Conservation (phyloP, 2,888 invertebrate species). For the Xestia sexstrigata region DNA sequence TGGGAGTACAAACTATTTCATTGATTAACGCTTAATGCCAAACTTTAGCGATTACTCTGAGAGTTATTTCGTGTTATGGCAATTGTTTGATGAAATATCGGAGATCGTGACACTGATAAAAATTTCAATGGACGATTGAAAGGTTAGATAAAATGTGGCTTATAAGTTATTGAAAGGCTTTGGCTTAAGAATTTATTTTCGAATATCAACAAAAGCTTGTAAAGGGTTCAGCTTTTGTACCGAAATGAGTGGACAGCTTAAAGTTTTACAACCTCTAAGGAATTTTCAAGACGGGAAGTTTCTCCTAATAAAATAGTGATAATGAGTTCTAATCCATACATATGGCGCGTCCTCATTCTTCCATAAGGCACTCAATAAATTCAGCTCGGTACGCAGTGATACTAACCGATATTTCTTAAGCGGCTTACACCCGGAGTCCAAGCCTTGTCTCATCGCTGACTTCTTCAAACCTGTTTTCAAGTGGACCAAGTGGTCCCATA, state of each 20-base stretch:
- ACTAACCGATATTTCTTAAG: conserved; percentile 71
- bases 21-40: conserved; percentile 62
- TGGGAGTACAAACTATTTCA: conserved; percentile 64
- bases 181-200: conserved; percentile 30
- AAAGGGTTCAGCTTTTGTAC: conserved; percentile 14
- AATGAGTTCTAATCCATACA: conserved; percentile 51
- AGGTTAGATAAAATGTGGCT: conserved; percentile 28
- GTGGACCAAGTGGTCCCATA: conserved; percentile 83
- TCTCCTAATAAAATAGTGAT: conserved; percentile 52
- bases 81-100: conserved; percentile 60
- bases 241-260: conserved; percentile 17
- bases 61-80: conserved; percentile 61
- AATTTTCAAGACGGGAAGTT: conserved; percentile 39
- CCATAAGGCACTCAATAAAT: conserved; percentile 65
- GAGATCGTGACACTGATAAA: conserved; percentile 51
- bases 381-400: conserved; percentile 57
- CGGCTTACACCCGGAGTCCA: conserved; percentile 56
- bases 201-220: conserved; percentile 31
- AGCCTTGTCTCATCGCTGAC: conserved; percentile 61
- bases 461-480: conserved; percentile 82
- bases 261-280: conserved; percentile 29
- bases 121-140: conserved; percentile 41
- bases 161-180: conserved; percentile 32
- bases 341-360: conserved; percentile 44
- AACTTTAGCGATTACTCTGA: conserved; percentile 55